Evolutionary conservation across 2,113 vertebrate species (phyloP).

Genomic region (Leptosomus discolor): DNA sequence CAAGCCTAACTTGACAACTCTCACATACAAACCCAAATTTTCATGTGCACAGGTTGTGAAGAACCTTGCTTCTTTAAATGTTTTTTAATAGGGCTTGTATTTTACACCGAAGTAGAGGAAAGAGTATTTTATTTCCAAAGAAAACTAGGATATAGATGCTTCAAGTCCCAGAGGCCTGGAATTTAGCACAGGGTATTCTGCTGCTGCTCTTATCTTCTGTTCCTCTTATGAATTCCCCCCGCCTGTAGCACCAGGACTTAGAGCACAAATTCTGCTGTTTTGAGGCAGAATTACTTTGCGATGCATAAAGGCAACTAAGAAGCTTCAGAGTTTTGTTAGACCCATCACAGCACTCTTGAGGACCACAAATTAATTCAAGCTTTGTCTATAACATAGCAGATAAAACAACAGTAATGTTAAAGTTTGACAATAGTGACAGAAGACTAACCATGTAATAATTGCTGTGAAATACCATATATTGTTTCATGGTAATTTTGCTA

Average conservation of each 20-base stretch:
- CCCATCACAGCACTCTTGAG: neutral
- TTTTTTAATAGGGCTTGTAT: neutral
- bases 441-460: neutral
- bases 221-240: neutral
- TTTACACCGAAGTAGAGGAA: neutral
- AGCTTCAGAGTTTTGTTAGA: neutral
- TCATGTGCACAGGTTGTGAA: neutral
- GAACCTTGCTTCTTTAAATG: neutral
- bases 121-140: neutral
- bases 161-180: neutral
- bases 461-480: neutral
- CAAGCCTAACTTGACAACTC: neutral
- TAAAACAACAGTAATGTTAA: neutral
- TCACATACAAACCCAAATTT: neutral
- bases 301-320: neutral
- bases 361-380: neutral
- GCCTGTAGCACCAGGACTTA: neutral
- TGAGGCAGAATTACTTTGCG: neutral
- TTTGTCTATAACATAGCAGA: neutral
- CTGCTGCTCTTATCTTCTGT: neutral
- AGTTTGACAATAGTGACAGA: neutral
- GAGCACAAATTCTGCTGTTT: neutral
- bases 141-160: neutral
- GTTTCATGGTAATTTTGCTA: neutral
- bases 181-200: neutral